Evolutionary conservation across 2,888 invertebrate genomes (phyloP).

Genomic region (Saturnia japonica): DNA sequence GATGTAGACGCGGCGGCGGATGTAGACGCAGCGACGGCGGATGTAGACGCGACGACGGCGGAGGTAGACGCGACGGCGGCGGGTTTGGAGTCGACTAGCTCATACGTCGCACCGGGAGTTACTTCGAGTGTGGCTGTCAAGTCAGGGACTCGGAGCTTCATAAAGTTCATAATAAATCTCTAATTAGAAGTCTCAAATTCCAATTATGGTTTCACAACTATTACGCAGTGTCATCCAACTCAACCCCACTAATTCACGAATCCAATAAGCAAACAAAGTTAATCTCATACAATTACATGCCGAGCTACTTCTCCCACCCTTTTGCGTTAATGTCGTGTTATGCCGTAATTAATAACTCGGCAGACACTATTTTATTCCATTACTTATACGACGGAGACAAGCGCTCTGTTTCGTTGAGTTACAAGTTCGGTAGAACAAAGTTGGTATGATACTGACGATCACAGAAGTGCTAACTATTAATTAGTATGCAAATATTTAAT

Average conservation of each 20-base stretch:
- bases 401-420: conserved; percentile 57
- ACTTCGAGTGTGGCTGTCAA: no score
- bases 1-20: no score
- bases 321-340: conserved; percentile 68
- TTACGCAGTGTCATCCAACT: conserved; percentile 11
- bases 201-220: conserved; percentile 10
- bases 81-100: no score
- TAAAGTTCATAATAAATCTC: not conserved
- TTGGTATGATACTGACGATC: conserved; percentile 18
- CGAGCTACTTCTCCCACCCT: conserved; percentile 48
- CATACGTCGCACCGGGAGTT: no score
- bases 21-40: no score
- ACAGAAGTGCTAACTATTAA: conserved; percentile 31
- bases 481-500: not conserved
- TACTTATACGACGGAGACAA: conserved; percentile 61
- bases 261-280: conserved; percentile 49
- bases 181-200: conserved; percentile 1
- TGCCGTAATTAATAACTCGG: conserved; percentile 72
- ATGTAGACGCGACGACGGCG: no score
- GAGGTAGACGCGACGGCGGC: no score
- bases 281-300: conserved; percentile 50
- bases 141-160: no score
- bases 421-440: conserved; percentile 51
- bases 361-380: conserved; percentile 77
- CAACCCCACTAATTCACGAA: conserved; percentile 39